Conservation (phyloP, 2,113 vertebrate species). For the Chloropsis hardwickii region DNA sequence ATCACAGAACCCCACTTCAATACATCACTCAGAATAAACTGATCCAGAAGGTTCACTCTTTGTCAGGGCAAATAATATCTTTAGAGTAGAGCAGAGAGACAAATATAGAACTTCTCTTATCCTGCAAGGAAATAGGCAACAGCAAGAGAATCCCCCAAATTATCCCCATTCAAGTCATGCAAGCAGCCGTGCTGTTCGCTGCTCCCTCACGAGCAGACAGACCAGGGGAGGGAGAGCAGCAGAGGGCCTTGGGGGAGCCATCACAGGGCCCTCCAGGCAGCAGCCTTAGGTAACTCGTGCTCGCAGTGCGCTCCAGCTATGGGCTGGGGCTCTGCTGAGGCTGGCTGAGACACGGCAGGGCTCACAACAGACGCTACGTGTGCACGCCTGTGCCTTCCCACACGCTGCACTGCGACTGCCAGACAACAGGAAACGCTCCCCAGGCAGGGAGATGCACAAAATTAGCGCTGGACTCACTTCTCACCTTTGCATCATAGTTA, state of each 20-base stretch:
- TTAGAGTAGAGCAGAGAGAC: not conserved
- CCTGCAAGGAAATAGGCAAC: not conserved
- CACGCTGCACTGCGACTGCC: accelerated
- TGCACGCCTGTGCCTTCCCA: not conserved
- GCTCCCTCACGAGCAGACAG: not conserved
- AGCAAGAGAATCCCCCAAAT: not conserved
- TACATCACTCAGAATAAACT: not conserved
- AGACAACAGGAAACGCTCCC: not conserved
- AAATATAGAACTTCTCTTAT: not conserved
- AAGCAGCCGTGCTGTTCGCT: not conserved
- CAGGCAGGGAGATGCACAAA: not conserved
- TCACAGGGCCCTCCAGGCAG: not conserved
- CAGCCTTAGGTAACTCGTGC: accelerated
- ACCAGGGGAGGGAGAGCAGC: not conserved
- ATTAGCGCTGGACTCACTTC: not conserved
- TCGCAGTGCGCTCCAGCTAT: not conserved
- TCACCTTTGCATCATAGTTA: not conserved
- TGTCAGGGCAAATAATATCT: not conserved
- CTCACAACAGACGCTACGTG: accelerated
- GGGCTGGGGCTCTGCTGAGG: not conserved
- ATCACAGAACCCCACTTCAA: not conserved
- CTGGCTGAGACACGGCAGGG: not conserved
- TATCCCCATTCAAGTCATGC: not conserved
- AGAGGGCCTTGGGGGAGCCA: not conserved
- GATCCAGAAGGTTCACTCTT: not conserved